Conservation (phyloP, 92 coral and sea anemone genomes). For the Epizoanthus fatuus region DNA sequence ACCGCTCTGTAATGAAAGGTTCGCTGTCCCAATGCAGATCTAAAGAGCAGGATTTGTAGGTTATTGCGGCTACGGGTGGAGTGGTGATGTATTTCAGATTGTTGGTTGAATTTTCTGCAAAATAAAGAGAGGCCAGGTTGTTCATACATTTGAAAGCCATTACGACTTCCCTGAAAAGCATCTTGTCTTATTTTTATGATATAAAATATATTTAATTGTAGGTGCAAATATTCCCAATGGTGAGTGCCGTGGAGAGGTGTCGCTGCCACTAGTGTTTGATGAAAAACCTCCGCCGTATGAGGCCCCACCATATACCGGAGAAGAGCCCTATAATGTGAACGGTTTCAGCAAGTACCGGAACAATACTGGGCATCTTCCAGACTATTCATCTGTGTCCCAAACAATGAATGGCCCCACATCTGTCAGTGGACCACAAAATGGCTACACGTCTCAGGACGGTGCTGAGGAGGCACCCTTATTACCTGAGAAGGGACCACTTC, state of each 20-base stretch:
- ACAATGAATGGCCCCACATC: neutral
- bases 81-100: no score
- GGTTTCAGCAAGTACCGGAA: conserved; percentile 7
- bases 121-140: no score
- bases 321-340: neutral
- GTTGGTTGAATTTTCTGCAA: no score
- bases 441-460: neutral
- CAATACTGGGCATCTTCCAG: neutral
- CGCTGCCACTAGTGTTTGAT: conserved; percentile 11
- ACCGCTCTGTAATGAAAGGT: no score
- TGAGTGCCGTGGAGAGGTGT: conserved; percentile 11
- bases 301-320: neutral
- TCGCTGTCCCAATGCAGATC: no score
- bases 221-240: conserved; percentile 27
- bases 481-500: conserved; percentile 59
- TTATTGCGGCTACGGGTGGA: no score
- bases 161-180: no score
- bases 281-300: conserved; percentile 48
- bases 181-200: no score
- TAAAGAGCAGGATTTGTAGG: no score
- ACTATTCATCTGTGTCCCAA: conserved; percentile 7
- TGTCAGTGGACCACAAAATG: neutral
- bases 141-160: no score
- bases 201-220: neutral
- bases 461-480: conserved; percentile 63